Conservation (phyloP, 2,888 invertebrate genomes). For the Phaedon cochleariae region DNA sequence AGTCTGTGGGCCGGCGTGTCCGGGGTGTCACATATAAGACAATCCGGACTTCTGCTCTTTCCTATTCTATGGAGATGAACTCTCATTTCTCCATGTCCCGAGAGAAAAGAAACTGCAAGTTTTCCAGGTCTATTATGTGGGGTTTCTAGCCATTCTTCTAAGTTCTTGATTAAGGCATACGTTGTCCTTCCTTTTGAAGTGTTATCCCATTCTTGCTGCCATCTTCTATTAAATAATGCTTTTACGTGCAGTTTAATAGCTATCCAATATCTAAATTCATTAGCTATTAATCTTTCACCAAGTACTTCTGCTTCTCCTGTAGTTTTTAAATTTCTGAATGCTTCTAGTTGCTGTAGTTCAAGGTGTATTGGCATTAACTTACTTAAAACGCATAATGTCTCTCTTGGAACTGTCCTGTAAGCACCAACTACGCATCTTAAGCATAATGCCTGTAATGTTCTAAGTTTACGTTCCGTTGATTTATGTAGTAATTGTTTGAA, state of each 20-base stretch:
- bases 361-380: neutral
- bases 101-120: neutral
- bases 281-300: neutral
- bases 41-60: neutral
- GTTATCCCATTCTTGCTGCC: neutral
- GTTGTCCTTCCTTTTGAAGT: neutral
- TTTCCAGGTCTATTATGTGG: neutral
- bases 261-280: neutral
- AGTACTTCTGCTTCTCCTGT: neutral
- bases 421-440: neutral
- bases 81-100: neutral
- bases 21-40: neutral
- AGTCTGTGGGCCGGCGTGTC: no score
- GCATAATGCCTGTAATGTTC: neutral
- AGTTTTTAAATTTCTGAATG: neutral
- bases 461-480: neutral
- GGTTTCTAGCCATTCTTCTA: neutral
- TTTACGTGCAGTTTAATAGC: neutral
- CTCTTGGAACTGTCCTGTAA: neutral
- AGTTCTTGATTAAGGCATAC: neutral
- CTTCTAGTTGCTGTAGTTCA: neutral
- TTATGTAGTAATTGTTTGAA: neutral
- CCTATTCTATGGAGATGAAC: neutral
- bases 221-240: neutral
- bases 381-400: neutral